Conservation (phyloP, 92 coral and sea anemone genomes). For the Porites divaricata region DNA sequence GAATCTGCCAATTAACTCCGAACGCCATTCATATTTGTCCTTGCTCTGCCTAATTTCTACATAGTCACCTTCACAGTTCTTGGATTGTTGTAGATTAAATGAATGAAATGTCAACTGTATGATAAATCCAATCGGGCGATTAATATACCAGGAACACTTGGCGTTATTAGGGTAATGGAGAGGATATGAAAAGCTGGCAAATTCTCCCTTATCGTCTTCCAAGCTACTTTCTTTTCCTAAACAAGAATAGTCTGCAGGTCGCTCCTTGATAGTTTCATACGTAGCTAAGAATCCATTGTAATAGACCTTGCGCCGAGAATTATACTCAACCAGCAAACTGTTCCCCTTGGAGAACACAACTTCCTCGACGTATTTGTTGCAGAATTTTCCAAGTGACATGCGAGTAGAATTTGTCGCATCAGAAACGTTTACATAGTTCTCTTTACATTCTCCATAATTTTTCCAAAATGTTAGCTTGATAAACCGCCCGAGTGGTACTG, state of each 20-base stretch:
- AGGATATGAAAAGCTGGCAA: constrained; percentile 66
- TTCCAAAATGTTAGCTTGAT: constrained; percentile 39
- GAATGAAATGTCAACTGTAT: constrained; percentile 50
- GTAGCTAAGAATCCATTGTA: constrained; percentile 32
- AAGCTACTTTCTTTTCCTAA: neutral
- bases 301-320: neutral
- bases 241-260: constrained; percentile 20
- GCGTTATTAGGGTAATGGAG: constrained; percentile 51
- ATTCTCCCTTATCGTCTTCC: constrained; percentile 13
- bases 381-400: neutral
- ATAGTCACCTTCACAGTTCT: constrained; percentile 47
- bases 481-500: constrained; percentile 28
- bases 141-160: constrained; percentile 33
- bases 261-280: constrained; percentile 36
- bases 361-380: neutral
- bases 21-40: neutral
- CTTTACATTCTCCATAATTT: neutral
- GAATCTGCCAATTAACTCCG: neutral
- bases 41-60: constrained; percentile 18
- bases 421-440: neutral
- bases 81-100: constrained; percentile 42
- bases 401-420: constrained; percentile 8
- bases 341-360: constrained; percentile 40
- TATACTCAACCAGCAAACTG: constrained; percentile 23
- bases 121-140: constrained; percentile 34